These are phyloP conservation scores for Orientallactaga bullata DNA, from an alignment of 2,113 vertebrate species.

Conservation along the genomic window DNA sequence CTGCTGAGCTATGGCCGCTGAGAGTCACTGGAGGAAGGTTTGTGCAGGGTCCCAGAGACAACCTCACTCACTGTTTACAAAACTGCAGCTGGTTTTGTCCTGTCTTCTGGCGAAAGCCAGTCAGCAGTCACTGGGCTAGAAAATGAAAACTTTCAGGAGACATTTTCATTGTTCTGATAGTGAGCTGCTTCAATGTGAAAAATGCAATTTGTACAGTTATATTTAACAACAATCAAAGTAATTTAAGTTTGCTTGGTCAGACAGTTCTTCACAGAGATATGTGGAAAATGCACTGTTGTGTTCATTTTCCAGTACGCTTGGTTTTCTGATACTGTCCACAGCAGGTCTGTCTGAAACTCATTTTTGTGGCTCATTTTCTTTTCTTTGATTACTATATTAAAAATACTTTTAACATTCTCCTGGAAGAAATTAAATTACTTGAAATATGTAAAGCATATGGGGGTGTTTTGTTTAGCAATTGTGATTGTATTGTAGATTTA, in stretches of 20 bases:
- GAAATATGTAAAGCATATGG: constrained; percentile 76
- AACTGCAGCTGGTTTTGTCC: constrained; percentile 82
- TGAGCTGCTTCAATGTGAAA: constrained; percentile 84
- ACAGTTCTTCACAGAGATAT: constrained; percentile 69
- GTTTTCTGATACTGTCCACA: constrained; percentile 78
- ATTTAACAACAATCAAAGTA: constrained; percentile 85
- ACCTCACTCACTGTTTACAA: constrained; percentile 85
- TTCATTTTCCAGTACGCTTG: constrained; percentile 55
- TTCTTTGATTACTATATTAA: constrained; percentile 69
- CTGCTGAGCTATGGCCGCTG: constrained; percentile 39
- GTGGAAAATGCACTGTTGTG: constrained; percentile 11
- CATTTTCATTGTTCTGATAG: constrained; percentile 82
- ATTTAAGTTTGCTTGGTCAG: constrained; percentile 78
- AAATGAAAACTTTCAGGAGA: constrained; percentile 78
- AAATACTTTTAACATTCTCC: constrained; percentile 68
- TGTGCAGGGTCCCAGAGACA: constrained; percentile 79
- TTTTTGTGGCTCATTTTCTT: constrained; percentile 73
- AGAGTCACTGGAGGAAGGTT: constrained; percentile 68
- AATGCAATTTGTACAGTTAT: constrained; percentile 90
- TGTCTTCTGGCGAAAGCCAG: constrained; percentile 68
- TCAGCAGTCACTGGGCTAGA: constrained; percentile 78
- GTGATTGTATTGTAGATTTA: constrained; percentile 25
- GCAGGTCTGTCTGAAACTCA: constrained; percentile 74
- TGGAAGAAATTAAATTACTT: constrained; percentile 82
- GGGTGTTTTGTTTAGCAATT: constrained; percentile 68